phyloP scores from a whole-genome alignment of 2,888 invertebrate genomes.

The Chaetoderma sp. region DNA sequence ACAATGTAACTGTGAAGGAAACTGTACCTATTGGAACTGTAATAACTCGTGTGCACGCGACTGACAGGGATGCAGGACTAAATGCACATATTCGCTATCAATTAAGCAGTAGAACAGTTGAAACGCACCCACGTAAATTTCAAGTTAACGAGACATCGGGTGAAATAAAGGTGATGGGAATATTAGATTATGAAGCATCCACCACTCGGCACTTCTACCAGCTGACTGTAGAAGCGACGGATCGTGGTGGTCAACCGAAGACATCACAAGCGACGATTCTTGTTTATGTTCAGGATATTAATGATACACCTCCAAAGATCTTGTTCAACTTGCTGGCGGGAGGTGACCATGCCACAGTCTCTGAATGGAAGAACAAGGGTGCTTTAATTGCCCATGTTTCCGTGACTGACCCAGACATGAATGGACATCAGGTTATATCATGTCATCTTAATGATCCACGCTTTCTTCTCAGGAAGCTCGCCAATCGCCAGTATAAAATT shows the following conservation, averaged over 20 bases:
- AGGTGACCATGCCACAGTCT: slow-evolving; percentile 2
- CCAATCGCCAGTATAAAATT: slow-evolving; percentile 21
- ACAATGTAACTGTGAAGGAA: neutral
- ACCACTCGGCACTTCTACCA: neutral
- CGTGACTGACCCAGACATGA: neutral
- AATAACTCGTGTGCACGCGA: neutral
- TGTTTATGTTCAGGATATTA: slow-evolving; percentile 2
- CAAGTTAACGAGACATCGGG: neutral
- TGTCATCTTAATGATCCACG: slow-evolving; percentile 17
- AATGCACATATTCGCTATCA: neutral
- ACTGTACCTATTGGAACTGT: neutral
- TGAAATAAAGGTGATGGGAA: neutral
- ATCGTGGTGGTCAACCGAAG: neutral
- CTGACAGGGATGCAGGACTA: neutral
- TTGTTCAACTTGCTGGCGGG: slow-evolving; percentile 7
- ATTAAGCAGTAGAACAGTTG: neutral
- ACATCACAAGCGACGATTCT: neutral
- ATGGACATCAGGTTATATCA: slow-evolving; percentile 28
- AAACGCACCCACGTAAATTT: neutral
- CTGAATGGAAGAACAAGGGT: slow-evolving; percentile 3
- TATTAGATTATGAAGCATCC: slow-evolving; percentile 3
- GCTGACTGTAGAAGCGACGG: neutral
- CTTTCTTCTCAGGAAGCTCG: slow-evolving; percentile 6
- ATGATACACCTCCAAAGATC: slow-evolving; percentile 6
- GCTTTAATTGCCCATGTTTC: slow-evolving; percentile 13